phyloP scores from a whole-genome alignment of 2,797 vertebrate species.

The Cynodonichthys magdalenae region DNA sequence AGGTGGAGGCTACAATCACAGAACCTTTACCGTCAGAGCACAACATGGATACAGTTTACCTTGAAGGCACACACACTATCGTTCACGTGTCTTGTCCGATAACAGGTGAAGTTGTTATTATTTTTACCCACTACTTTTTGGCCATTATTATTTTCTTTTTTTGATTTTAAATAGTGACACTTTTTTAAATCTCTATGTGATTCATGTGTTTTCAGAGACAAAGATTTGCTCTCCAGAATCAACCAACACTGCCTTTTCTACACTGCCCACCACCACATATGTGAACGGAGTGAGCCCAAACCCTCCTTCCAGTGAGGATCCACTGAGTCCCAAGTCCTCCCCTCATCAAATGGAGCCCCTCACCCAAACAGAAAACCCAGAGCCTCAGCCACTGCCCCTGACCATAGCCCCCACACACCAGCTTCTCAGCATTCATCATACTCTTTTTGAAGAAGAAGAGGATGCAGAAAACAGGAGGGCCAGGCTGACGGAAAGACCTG shows the following conservation, averaged over 20 bases:
- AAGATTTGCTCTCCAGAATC: slow-evolving; percentile 76
- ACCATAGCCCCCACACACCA: slow-evolving; percentile 77
- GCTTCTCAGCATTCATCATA: slow-evolving; percentile 81
- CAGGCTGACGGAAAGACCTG: slow-evolving; percentile 76
- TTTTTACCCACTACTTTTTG: background rate
- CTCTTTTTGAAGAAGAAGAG: slow-evolving; percentile 81
- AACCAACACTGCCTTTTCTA: slow-evolving; percentile 76
- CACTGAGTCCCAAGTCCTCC: slow-evolving; percentile 73
- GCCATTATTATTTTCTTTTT: background rate
- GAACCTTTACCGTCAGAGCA: slow-evolving; percentile 85
- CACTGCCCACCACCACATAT: slow-evolving; percentile 74
- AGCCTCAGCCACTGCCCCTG: slow-evolving; percentile 64
- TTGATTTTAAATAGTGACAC: background rate
- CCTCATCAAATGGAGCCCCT: slow-evolving; percentile 63
- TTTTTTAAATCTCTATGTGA: slow-evolving; percentile 1
- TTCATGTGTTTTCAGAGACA: slow-evolving; percentile 70
- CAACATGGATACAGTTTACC: slow-evolving; percentile 88
- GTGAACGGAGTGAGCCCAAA: slow-evolving; percentile 80
- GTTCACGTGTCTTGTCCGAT: slow-evolving; percentile 86
- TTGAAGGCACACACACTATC: slow-evolving; percentile 88
- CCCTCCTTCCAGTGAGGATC: slow-evolving; percentile 77
- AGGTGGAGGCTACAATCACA: slow-evolving; percentile 81
- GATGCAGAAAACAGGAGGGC: slow-evolving; percentile 71
- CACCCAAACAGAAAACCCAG: slow-evolving; percentile 57
- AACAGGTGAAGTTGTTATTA: slow-evolving; percentile 78